Percentiles rank a stretch among this genome's conserved stretches.
Evolutionary conservation across 2,113 vertebrate genomes (phyloP).

Genomic region (Cyanistes caeruleus): DNA sequence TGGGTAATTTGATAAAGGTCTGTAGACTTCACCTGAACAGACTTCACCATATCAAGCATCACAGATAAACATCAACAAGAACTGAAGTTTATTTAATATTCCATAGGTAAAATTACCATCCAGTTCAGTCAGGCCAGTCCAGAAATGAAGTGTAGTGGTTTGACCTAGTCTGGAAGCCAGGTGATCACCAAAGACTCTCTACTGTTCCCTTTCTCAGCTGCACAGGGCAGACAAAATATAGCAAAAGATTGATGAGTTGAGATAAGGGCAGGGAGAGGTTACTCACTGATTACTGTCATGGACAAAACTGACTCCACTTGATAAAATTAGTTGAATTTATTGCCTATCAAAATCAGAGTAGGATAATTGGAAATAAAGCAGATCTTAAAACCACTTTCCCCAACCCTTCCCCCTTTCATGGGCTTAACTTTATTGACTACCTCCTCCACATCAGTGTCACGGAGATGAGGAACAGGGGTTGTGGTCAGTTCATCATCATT

Average conservation of each 20-base stretch:
- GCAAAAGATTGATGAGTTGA: not conserved
- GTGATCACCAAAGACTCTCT: not conserved
- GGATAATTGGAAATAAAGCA: not conserved
- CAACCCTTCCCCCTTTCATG: not conserved
- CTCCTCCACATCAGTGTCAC: not conserved
- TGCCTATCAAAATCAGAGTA: not conserved
- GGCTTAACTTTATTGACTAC: not conserved
- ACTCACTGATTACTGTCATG: not conserved
- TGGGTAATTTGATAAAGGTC: not conserved
- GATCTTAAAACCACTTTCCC: not conserved
- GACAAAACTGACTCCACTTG: not conserved
- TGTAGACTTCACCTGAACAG: not conserved
- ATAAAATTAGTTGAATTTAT: not conserved
- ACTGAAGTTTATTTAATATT: not conserved
- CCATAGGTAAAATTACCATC: not conserved
- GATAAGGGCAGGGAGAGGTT: not conserved
- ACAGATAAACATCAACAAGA: not conserved
- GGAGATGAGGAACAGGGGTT: not conserved
- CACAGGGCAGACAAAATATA: not conserved
- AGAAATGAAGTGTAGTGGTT: not conserved
- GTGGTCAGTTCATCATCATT: not conserved
- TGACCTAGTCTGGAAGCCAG: not conserved
- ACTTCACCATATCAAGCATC: not conserved
- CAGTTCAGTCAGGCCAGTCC: not conserved
- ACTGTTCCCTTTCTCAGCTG: not conserved